Evolutionary conservation across 2,888 invertebrate genomes (phyloP).

Genomic region (Biston stratarius): DNA sequence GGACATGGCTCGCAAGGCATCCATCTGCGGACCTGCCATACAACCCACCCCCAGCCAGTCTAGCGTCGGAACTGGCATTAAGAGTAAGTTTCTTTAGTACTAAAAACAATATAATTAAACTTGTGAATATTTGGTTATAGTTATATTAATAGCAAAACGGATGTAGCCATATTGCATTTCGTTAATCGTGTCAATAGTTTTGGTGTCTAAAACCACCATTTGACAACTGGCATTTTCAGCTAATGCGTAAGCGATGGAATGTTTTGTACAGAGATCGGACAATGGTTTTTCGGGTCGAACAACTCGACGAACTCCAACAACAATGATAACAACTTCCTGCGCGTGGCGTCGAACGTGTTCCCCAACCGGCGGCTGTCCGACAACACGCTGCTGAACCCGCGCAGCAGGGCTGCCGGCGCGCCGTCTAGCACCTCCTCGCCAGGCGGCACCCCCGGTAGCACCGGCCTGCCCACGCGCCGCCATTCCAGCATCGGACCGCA

Average conservation of each 20-base stretch:
- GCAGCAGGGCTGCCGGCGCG: slow-evolving; percentile 94
- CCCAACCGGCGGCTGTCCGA: slow-evolving; percentile 96
- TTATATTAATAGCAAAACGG: too few relatives aligned
- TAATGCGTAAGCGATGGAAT: not conserved
- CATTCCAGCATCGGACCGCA: slow-evolving; percentile 97
- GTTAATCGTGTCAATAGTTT: too few relatives aligned
- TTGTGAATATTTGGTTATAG: too few relatives aligned
- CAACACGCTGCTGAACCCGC: slow-evolving; percentile 96
- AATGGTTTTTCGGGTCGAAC: slow-evolving; percentile 94
- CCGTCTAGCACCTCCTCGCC: slow-evolving; percentile 95
- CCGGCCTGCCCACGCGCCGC: slow-evolving; percentile 93
- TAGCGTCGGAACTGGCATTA: slow-evolving; percentile 43
- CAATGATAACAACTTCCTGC: slow-evolving; percentile 91
- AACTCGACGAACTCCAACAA: slow-evolving; percentile 90
- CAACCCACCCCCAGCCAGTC: slow-evolving; percentile 30
- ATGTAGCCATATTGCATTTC: too few relatives aligned
- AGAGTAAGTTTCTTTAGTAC: slow-evolving; percentile 49
- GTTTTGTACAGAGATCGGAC: slow-evolving; percentile 85
- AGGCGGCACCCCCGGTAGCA: slow-evolving; percentile 90
- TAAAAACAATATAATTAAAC: not conserved
- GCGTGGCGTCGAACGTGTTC: slow-evolving; percentile 91
- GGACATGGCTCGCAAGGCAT: slow-evolving; percentile 96
- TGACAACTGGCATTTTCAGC: too few relatives aligned
- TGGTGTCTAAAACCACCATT: too few relatives aligned
- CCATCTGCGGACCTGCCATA: slow-evolving; percentile 86